Percentiles rank a stretch among this genome's conserved stretches.
Conservation (phyloP, 2,888 invertebrate species). For the Masnerella sp. region DNA sequence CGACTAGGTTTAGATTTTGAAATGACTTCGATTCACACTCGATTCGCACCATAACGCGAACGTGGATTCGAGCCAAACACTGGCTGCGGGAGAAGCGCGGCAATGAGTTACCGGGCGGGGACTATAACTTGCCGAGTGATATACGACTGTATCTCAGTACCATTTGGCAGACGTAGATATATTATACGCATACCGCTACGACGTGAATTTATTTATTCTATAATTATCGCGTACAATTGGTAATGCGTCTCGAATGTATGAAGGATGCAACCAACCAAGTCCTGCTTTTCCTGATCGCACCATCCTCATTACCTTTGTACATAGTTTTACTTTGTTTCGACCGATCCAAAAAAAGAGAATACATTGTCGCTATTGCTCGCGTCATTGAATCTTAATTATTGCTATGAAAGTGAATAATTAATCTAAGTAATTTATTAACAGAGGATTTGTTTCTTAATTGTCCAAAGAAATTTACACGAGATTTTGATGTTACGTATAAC, state of each 20-base stretch:
- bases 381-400: no score
- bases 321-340: neutral
- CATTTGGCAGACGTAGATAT: conserved; percentile 78
- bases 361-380: neutral
- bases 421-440: neutral
- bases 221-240: conserved; percentile 77
- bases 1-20: conserved; percentile 59
- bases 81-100: conserved; percentile 64
- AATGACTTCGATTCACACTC: conserved; percentile 66
- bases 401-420: neutral
- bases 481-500: neutral
- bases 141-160: conserved; percentile 77
- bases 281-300: conserved; percentile 49
- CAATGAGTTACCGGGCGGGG: conserved; percentile 77
- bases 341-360: neutral
- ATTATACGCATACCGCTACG: conserved; percentile 75
- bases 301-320: conserved; percentile 16
- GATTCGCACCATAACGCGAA: conserved; percentile 68
- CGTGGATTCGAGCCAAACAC: conserved; percentile 75
- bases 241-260: conserved; percentile 64
- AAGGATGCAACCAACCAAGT: conserved; percentile 42
- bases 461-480: neutral
- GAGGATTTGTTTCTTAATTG: conserved; percentile 6
- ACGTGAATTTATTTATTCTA: conserved; percentile 78
- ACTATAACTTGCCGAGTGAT: conserved; percentile 77